These are phyloP conservation scores for Tinea pellionella DNA, from an alignment of 2,888 invertebrate species.

Conservation along the genomic window DNA sequence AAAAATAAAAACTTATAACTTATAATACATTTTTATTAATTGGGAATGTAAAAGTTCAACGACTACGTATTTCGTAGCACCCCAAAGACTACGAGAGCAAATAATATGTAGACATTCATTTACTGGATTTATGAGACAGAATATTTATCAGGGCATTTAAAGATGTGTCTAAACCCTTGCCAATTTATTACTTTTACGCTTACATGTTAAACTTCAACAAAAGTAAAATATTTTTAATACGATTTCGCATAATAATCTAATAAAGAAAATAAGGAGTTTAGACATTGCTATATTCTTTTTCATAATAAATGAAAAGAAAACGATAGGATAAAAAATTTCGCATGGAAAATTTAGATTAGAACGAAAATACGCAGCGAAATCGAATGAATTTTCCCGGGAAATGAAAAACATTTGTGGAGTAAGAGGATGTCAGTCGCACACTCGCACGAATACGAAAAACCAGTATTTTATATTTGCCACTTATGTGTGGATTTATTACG, in stretches of 20 bases:
- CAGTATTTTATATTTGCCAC: slow-evolving; percentile 10
- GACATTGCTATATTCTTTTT: slow-evolving; percentile 1
- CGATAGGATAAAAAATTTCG: slow-evolving; percentile 18
- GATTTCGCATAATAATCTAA: neutral
- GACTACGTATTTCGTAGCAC: neutral
- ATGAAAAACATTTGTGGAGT: slow-evolving; percentile 28
- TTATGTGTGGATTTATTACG: slow-evolving; percentile 9
- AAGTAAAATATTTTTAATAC: neutral
- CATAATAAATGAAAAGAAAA: slow-evolving; percentile 6
- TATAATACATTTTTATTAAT: too few relatives aligned
- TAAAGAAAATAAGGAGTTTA: neutral
- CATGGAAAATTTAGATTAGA: slow-evolving; percentile 29
- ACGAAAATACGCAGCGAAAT: slow-evolving; percentile 30
- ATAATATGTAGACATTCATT: too few relatives aligned
- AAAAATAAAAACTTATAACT: too few relatives aligned
- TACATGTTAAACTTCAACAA: neutral
- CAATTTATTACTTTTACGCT: neutral
- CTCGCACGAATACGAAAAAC: slow-evolving; percentile 9
- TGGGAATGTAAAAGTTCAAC: neutral
- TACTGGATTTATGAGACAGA: too few relatives aligned
- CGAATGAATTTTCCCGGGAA: slow-evolving; percentile 30
- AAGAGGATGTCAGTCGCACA: slow-evolving; percentile 9
- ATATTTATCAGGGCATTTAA: too few relatives aligned
- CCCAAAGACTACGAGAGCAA: too few relatives aligned
- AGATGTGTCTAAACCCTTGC: too few relatives aligned